Evolutionary conservation across 2,888 invertebrate species (phyloP).

Genomic region (Linnaemya tessellans): DNA sequence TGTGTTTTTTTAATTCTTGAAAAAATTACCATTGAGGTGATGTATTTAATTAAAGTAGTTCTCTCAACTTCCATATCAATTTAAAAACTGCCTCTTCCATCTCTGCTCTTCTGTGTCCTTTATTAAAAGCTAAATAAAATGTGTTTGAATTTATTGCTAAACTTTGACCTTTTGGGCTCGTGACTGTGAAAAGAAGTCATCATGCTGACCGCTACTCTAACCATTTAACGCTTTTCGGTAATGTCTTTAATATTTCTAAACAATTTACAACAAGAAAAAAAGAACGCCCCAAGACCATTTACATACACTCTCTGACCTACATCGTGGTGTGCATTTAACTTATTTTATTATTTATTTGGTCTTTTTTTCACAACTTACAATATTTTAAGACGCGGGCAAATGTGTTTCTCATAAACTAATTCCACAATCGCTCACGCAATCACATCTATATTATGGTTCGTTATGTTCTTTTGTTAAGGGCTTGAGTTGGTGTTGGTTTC

Average conservation of each 20-base stretch:
- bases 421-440: constrained; percentile 63
- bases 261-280: not conserved
- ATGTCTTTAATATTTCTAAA: constrained; percentile 20
- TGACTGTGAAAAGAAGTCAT: constrained; percentile 34
- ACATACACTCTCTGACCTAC: constrained; percentile 42
- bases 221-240: constrained; percentile 16
- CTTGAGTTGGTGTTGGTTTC: not conserved
- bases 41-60: no score
- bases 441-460: constrained; percentile 34
- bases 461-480: constrained; percentile 19
- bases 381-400: constrained; percentile 39
- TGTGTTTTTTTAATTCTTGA: no score
- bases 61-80: not conserved
- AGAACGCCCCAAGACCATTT: not conserved
- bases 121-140: not conserved
- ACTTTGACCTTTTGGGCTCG: constrained; percentile 60
- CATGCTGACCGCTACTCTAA: constrained; percentile 6
- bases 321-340: constrained; percentile 16
- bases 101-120: no score
- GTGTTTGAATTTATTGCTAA: constrained; percentile 20
- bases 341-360: constrained; percentile 6
- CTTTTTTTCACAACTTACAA: constrained; percentile 18
- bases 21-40: no score
- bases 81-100: no score
- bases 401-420: constrained; percentile 50